Evolutionary conservation across 37 sponge, comb jelly and placozoan species (phyloP).

Genomic region (Cladorhizidae sp.): DNA sequence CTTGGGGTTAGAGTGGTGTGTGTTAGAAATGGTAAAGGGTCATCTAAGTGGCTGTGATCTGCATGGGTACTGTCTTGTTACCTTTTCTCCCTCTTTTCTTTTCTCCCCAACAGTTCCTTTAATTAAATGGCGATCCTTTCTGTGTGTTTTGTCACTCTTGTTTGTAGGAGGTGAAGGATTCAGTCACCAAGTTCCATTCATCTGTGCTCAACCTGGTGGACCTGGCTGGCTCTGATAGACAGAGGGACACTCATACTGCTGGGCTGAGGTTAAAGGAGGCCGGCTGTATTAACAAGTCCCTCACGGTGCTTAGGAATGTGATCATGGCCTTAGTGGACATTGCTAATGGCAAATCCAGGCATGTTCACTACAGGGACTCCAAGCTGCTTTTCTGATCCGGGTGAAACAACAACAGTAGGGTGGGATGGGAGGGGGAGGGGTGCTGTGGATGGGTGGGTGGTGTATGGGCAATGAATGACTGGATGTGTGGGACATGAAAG

Average conservation of each 20-base stretch:
- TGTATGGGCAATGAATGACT: too few species aligned
- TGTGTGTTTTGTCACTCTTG: background rate
- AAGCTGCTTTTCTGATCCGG: slow-evolving; percentile 85
- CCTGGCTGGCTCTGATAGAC: slow-evolving; percentile 87
- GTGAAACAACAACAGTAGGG: slow-evolving; percentile 42
- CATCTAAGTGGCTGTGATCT: too few species aligned
- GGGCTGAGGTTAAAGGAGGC: slow-evolving; percentile 87
- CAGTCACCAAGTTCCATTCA: slow-evolving; percentile 71
- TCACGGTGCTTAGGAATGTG: slow-evolving; percentile 84
- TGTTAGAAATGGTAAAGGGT: too few species aligned
- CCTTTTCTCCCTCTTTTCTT: too few species aligned
- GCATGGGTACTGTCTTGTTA: too few species aligned
- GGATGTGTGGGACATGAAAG: too few species aligned
- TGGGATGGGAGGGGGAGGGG: too few species aligned
- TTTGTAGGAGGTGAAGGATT: slow-evolving; percentile 57
- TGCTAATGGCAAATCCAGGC: slow-evolving; percentile 76
- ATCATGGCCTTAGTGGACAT: slow-evolving; percentile 86
- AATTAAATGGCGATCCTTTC: too few species aligned
- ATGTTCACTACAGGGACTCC: slow-evolving; percentile 89
- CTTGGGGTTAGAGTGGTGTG: too few species aligned
- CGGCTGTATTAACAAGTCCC: slow-evolving; percentile 83
- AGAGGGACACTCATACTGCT: slow-evolving; percentile 72
- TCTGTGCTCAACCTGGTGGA: slow-evolving; percentile 82
- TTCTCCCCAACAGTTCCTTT: too few species aligned
- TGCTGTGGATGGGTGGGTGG: too few species aligned